Base-by-base conservation (phyloP, 2,113 vertebrate genomes). In the Macquaria ambigua region DNA sequence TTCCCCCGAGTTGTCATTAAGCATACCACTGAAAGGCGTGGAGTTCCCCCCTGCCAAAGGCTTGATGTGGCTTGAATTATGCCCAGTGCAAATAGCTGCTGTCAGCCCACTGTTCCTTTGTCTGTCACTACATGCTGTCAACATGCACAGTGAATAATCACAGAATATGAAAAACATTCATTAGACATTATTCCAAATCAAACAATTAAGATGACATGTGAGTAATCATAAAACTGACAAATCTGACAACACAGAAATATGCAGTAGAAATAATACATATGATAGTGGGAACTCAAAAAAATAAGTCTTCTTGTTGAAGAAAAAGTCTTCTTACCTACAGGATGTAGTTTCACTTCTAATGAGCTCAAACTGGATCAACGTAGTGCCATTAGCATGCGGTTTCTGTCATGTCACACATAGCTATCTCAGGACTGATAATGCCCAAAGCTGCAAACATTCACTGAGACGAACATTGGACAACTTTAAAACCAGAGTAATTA, bases 1-100 rank as follows among this genome's bases (percentile, higher is more conserved):
- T 83, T 90, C 84, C 91, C 90, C 79, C 55, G 89, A 89, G 89
- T 82, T 90, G 82, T 89, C 87, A 92, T 92, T 89, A 90, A 87
- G 86, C 28, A 68, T 71, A 79, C 46, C 79, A 56, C 70, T 69
- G 77, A 83, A 85, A 87, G 70, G 61, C 59, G 20, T 52, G 46
- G 86, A 83, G 75, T 82, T 74, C 68, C 55, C 34, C 20, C 20
- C 81, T 21, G 39, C 81, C 79, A 81, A 71, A 67, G 69, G 82
- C 79, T 79, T 72, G 74, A 86, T 82, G 85, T 74, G 76, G 67
- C 81, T 85, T 89, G 83, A 87, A 68, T 89, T 53, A 68, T 78
- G 81, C 34, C 82, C 79, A 18, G 62, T 70, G 72, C 70, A 86
- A 76, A 80, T 79, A 63, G 61, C 62, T 63, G 61, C 71, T 78